Evolutionary conservation across 2,888 invertebrate genomes (phyloP), one percentile per base, ranked within the genome.

Genomic region (Julus scandinavius): DNA sequence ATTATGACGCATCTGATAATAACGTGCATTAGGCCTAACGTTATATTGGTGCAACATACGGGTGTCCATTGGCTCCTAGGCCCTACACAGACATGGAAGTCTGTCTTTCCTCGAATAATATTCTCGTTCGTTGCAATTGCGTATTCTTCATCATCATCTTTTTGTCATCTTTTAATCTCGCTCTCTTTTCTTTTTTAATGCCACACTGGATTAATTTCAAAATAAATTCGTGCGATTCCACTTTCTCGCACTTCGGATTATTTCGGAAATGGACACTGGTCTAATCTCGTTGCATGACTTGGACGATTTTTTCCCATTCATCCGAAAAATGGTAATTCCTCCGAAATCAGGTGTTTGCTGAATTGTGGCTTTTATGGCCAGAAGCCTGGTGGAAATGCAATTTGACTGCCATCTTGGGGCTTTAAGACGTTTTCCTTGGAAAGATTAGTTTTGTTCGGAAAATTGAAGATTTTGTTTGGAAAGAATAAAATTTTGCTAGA

Each of bases 1-100:
- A 72, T 72, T 72, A 72, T 72, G 72, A 72, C 72, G 72, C 72
- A 72, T 72, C 72, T 72, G 72, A 72, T 72, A 72, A 72, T 72
- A 72, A 72, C 72, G 29, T 72, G 72, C 72, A 72, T 72, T 72
- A 72, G 72, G 72, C 29, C 72, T 72, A 72, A 72, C n/a, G 72
- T 20, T 29, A 72, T 72, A 72, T 72, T 72, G 29, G 72, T 72
- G 72, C 20, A 6, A 29, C 63, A 5, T 63, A 5, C 17, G 58
- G 58, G 58, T 17, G 58, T 58, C 58, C 58, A 58, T 17, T 15
- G 50, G 13, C 13, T 50, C 29, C 50, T 50, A 6, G 50, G 9
- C 50, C 9, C 50, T 54, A 9, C 54, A 54, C 54, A 54, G 54
- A 54, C 54, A n/a, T 20, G 29, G 29, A 7, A n/a, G 29, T 9